Conservation (phyloP, 2,797 vertebrate genomes). For the Crenuchus spilurus region DNA sequence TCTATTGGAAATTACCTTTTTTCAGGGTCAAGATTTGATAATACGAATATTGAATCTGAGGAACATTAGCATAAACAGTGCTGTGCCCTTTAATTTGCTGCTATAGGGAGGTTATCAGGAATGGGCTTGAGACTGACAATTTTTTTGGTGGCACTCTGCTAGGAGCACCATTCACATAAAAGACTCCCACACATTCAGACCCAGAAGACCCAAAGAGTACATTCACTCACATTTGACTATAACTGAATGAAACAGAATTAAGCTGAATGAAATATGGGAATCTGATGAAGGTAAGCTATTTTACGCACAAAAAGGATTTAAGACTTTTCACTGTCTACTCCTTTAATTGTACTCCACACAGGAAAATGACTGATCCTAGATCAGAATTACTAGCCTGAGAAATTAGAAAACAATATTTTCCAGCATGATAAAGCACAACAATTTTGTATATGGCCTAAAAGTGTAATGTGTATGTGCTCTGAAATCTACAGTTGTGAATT, state of each 20-base stretch:
- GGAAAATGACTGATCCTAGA: background rate
- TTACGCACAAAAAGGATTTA: background rate
- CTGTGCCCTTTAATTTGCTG: conserved; percentile 70
- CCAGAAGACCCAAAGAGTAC: background rate
- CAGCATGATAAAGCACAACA: no score
- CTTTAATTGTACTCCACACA: background rate
- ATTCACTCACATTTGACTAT: background rate
- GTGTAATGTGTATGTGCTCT: no score
- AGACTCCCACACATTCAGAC: background rate
- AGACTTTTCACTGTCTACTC: background rate
- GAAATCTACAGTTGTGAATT: no score
- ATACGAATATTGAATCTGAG: conserved; percentile 5
- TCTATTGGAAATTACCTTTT: no score
- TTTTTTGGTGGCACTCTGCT: conserved; percentile 58
- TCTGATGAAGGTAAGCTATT: background rate
- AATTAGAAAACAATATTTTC: no score
- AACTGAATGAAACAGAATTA: background rate
- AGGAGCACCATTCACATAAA: background rate
- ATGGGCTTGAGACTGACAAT: conserved; percentile 59
- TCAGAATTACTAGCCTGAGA: no score
- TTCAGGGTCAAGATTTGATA: background rate
- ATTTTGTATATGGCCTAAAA: no score
- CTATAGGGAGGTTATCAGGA: conserved; percentile 57
- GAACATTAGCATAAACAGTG: conserved; percentile 21
- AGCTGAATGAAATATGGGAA: background rate